These are phyloP conservation scores for Coptodon bakossiorum DNA, from an alignment of 2,113 vertebrate species.

Conservation along the genomic window DNA sequence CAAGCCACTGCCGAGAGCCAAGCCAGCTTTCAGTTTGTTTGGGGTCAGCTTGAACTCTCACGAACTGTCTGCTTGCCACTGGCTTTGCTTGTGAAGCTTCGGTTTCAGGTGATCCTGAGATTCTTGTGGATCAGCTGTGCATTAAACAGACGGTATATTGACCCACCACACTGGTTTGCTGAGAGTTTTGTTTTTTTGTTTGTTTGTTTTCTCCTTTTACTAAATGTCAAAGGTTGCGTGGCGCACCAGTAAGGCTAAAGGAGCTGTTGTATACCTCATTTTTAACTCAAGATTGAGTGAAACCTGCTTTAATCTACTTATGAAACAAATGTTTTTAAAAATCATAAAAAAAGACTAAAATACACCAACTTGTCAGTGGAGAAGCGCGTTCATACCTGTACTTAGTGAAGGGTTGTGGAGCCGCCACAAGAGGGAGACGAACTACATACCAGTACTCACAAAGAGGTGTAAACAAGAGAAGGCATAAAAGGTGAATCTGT, in stretches of 20 bases:
- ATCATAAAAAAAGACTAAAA: conserved; percentile 13
- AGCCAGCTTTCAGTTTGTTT: background rate
- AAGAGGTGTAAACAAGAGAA: background rate
- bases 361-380: conserved; percentile 66
- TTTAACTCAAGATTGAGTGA: conserved; percentile 84
- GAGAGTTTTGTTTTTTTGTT: background rate
- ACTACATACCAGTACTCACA: conserved; percentile 18
- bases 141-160: background rate
- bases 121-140: conserved; percentile 2
- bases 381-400: conserved; percentile 80
- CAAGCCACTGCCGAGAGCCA: background rate
- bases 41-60: background rate
- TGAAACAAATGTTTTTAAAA: conserved; percentile 29
- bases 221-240: background rate
- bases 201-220: background rate
- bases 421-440: conserved; percentile 71
- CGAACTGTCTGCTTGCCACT: background rate
- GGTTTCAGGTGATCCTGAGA: background rate
- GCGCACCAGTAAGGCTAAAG: conserved; percentile 63
- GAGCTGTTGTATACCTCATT: conserved; percentile 97
- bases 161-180: conserved; percentile 40
- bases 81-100: conserved; percentile 15
- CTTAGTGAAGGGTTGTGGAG: conserved; percentile 67
- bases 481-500: background rate
- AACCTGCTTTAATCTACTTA: conserved; percentile 89